Conservation (phyloP, 2,797 vertebrate genomes). For the Pelochelys cantorii region DNA sequence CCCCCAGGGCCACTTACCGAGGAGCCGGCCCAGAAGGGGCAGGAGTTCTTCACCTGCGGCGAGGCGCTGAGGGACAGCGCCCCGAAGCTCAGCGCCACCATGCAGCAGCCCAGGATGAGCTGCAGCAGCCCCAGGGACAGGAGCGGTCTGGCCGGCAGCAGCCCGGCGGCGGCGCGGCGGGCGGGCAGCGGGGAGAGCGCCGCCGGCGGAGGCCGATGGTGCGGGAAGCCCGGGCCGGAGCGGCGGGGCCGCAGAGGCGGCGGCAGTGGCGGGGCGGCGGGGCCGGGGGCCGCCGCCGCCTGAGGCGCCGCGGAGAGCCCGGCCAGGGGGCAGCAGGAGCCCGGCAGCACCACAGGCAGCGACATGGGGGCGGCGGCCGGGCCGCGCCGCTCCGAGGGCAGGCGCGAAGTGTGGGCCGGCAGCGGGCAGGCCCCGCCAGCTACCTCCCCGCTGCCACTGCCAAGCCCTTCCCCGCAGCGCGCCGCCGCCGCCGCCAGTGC, state of each 20-base stretch:
- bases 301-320: slow-evolving; percentile 66
- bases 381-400: neutral
- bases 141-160: slow-evolving; percentile 83
- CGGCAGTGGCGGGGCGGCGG: slow-evolving; percentile 44
- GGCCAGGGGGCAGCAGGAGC: slow-evolving; percentile 84
- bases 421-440: too few species aligned
- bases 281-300: slow-evolving; percentile 30
- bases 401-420: too few species aligned
- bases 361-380: slow-evolving; percentile 69
- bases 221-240: slow-evolving; percentile 49
- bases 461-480: neutral
- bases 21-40: slow-evolving; percentile 89
- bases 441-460: neutral
- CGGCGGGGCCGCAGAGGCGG: slow-evolving; percentile 66
- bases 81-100: slow-evolving; percentile 88
- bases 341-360: slow-evolving; percentile 85
- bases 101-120: slow-evolving; percentile 86
- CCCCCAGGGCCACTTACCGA: slow-evolving; percentile 83
- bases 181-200: slow-evolving; percentile 44
- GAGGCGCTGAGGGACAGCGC: slow-evolving; percentile 85
- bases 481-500: neutral
- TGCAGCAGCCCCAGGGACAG: slow-evolving; percentile 88
- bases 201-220: slow-evolving; percentile 14
- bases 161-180: slow-evolving; percentile 21
- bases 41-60: slow-evolving; percentile 86